Base-by-base conservation (phyloP, 2,888 invertebrate genomes). In the Oscheius onirici region DNA sequence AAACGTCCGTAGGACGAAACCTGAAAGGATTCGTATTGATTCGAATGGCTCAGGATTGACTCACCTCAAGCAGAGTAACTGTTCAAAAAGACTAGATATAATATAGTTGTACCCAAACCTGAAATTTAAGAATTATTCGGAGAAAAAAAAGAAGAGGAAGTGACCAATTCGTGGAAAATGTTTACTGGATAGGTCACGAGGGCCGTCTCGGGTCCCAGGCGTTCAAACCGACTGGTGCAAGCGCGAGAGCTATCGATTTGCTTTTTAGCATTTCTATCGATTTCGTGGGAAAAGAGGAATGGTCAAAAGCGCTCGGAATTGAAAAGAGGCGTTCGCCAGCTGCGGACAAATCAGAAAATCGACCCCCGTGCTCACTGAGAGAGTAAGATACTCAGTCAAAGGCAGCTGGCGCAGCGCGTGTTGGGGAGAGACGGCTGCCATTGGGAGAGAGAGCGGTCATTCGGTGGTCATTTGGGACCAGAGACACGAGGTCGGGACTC, bases 1-100 rank as follows among this genome's bases (percentile, higher is more conserved):
- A 41, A 20, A 46, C 63, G 63, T 49, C 63, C 63, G 24, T 49
- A 63, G 63, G 63, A 63, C 63, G 63, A 34, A 63, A 10, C 46
- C 49, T 46, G 34, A 46, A 63, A 63, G 26, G 46, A 17, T 26
- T 49, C 24, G 10, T 44, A 13, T 46, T 60, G 15, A 20, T 17
- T 20, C 5, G n/a, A n/a, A n/a, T 15, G 11, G 3, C 13, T 44
- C n/a, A 28, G 11, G 2, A 22, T 6, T 15, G 15, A 49, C 63
- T 28, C 3, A 63, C 63, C 63, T 63, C 49, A 63, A 44, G 34
- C 28, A 46, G 34, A 26, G 26, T n/a, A 63, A 44, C 49, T 40
- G 41, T 22, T 49, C 49, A 63, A 49, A 26, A 49, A 11, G 63
- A 63, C 28, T 49, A 46, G 60, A 17, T 24, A 63, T 46, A 49